Conservation (phyloP, 2,797 vertebrate species). For the Percopsis omiscomaycus region DNA sequence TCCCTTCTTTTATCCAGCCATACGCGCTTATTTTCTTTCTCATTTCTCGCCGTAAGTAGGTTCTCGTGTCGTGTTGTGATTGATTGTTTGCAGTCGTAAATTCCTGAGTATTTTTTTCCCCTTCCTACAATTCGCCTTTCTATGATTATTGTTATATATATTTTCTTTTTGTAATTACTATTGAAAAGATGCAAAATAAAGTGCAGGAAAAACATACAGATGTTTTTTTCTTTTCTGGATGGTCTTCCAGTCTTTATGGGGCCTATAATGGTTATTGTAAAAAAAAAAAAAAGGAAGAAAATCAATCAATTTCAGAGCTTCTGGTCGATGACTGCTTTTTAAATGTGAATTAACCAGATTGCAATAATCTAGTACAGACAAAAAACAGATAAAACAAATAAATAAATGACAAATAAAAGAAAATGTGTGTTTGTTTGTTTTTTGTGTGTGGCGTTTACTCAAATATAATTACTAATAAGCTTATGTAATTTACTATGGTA, state of each 20-base stretch:
- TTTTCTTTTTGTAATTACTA: conserved; percentile 90
- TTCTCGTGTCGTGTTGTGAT: conserved; percentile 98
- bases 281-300: conserved; percentile 72
- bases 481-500: neutral
- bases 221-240: conserved; percentile 84
- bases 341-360: conserved; percentile 99
- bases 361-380: conserved; percentile 95
- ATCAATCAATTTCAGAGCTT: conserved; percentile 91
- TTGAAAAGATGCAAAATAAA: conserved; percentile 80
- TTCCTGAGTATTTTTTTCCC: conserved; percentile 52
- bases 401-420: conserved; percentile 89
- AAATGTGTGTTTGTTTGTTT: conserved; percentile 76
- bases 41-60: conserved; percentile 88
- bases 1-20: conserved; percentile 73
- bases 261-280: conserved; percentile 94
- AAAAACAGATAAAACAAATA: conserved; percentile 72
- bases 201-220: conserved; percentile 77
- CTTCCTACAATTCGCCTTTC: conserved; percentile 64
- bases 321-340: conserved; percentile 98
- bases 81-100: conserved; percentile 96
- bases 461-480: neutral
- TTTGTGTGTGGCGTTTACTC: conserved; percentile 39
- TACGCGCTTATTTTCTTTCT: conserved; percentile 53
- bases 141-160: conserved; percentile 89
- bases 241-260: conserved; percentile 94